phyloP scores from a whole-genome alignment of 2,797 vertebrate genomes.

The Tenualosa ilisha region DNA sequence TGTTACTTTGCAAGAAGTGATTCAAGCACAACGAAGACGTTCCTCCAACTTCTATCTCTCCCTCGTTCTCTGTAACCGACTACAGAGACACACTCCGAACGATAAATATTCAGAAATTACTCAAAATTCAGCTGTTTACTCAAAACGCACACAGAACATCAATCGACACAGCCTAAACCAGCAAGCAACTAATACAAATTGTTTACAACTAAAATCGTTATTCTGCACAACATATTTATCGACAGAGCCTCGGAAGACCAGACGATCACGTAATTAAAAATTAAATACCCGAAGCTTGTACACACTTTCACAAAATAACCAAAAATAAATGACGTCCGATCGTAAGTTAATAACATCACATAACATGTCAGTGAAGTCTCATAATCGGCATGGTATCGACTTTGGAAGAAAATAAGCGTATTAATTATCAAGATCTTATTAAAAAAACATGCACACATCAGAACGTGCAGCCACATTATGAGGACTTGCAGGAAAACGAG shows the following conservation, averaged over 20 bases:
- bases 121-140: constrained; percentile 52
- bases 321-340: constrained; percentile 54
- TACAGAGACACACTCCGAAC: constrained; percentile 52
- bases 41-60: constrained; percentile 35
- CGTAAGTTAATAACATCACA: constrained; percentile 46
- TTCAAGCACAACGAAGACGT: constrained; percentile 48
- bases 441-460: constrained; percentile 58
- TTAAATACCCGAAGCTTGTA: constrained; percentile 60
- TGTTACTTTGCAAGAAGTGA: constrained; percentile 34
- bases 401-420: constrained; percentile 19
- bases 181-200: constrained; percentile 53
- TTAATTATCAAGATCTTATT: constrained; percentile 50
- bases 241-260: constrained; percentile 49
- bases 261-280: constrained; percentile 58
- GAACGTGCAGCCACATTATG: constrained; percentile 66
- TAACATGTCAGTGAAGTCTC: constrained; percentile 43
- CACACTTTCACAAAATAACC: constrained; percentile 50
- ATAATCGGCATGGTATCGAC: constrained; percentile 53
- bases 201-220: constrained; percentile 42
- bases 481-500: constrained; percentile 61
- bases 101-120: constrained; percentile 58
- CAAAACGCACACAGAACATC: constrained; percentile 56
- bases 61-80: constrained; percentile 33
- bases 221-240: constrained; percentile 52
- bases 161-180: constrained; percentile 47